phyloP scores from a whole-genome alignment of 2,888 invertebrate genomes.

The Nycteola revayana region DNA sequence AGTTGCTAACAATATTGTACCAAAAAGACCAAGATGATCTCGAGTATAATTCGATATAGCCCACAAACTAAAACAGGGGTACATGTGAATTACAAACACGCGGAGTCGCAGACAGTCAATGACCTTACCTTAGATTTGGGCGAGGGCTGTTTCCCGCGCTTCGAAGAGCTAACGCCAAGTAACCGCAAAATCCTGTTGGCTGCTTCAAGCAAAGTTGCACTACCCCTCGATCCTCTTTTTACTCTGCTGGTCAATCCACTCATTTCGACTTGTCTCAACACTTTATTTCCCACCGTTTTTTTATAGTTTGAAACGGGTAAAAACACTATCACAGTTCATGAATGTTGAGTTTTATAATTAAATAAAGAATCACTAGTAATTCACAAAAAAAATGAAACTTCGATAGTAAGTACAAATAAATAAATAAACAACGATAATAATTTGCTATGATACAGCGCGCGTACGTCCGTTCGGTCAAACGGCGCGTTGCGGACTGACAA shows the following conservation, averaged over 20 bases:
- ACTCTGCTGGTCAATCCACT: conserved; percentile 80
- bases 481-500: conserved; percentile 70
- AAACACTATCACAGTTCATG: conserved; percentile 71
- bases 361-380: conserved; percentile 27
- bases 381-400: conserved; percentile 32
- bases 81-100: conserved; percentile 27
- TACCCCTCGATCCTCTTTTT: conserved; percentile 80
- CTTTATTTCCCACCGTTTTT: conserved; percentile 61
- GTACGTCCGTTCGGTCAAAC: conserved; percentile 55
- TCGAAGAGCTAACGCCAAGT: conserved; percentile 77
- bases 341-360: conserved; percentile 41
- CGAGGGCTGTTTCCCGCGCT: conserved; percentile 81
- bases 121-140: conserved; percentile 80
- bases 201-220: conserved; percentile 79
- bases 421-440: conserved; percentile 51
- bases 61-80: not conserved
- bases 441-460: conserved; percentile 33
- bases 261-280: conserved; percentile 76
- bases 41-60: too few species aligned
- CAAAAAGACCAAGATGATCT: too few species aligned
- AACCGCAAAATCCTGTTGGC: conserved; percentile 79
- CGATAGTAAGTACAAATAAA: conserved; percentile 54
- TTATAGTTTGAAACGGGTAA: conserved; percentile 62
- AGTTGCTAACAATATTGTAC: too few species aligned
- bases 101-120: conserved; percentile 60